Evolutionary conservation across 2,797 vertebrate species (phyloP).

Genomic region (Paedocypris micromegethes): DNA sequence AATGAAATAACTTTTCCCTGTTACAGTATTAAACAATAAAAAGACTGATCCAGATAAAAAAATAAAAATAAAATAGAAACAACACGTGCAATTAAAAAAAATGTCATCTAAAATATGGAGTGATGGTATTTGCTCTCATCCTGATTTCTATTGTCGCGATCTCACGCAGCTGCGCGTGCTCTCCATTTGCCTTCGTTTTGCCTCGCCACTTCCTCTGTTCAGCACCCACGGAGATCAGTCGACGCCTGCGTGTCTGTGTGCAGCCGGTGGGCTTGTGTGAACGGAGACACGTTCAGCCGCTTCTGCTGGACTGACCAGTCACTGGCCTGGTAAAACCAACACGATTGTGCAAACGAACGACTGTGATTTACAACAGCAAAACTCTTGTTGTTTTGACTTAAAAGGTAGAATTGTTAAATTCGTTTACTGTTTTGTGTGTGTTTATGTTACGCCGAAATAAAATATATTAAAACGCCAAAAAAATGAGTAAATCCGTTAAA

Average conservation of each 20-base stretch:
- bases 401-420: too few species aligned
- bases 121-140: constrained; percentile 67
- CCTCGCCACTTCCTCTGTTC: constrained; percentile 60
- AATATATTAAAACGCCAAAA: too few species aligned
- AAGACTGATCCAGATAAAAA: too few species aligned
- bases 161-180: constrained; percentile 67
- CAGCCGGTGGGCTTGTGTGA: constrained; percentile 57
- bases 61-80: too few species aligned
- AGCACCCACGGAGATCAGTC: constrained; percentile 59
- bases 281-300: constrained; percentile 54
- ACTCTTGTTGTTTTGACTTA: too few species aligned
- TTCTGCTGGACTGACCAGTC: constrained; percentile 55
- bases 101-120: constrained; percentile 67
- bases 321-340: constrained; percentile 48
- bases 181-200: constrained; percentile 64
- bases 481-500: too few species aligned
- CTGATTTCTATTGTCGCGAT: constrained; percentile 69
- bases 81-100: constrained; percentile 36
- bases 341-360: too few species aligned
- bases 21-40: too few species aligned
- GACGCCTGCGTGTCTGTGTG: constrained; percentile 72
- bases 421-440: too few species aligned
- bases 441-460: too few species aligned
- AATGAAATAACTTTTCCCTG: too few species aligned
- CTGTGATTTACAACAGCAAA: too few species aligned